phyloP scores from a whole-genome alignment of 2,888 invertebrate species.

The Steromphala cineraria region DNA sequence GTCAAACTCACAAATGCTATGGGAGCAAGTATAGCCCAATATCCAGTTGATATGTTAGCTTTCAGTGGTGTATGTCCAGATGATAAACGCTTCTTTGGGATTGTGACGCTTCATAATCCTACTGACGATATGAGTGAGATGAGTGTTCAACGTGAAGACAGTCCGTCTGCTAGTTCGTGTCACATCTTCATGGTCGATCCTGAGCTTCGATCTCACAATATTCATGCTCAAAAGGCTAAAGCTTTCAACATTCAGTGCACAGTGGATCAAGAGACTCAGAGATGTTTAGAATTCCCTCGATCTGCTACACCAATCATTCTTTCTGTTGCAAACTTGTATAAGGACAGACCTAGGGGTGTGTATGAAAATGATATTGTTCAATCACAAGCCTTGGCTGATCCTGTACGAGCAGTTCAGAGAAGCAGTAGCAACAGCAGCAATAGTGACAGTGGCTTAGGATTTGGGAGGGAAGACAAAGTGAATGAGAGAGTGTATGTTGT shows the following conservation, averaged over 20 bases:
- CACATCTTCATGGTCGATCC: conserved; percentile 96
- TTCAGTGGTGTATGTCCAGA: conserved; percentile 94
- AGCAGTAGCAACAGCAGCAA: conserved; percentile 88
- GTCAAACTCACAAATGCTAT: conserved; percentile 85
- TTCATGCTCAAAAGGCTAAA: conserved; percentile 87
- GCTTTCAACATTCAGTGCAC: conserved; percentile 88
- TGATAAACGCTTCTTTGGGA: conserved; percentile 92
- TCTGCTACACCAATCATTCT: conserved; percentile 83
- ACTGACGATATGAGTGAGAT: conserved; percentile 52
- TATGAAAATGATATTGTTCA: conserved; percentile 65
- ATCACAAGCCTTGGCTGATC: conserved; percentile 66
- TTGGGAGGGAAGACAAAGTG: conserved; percentile 76
- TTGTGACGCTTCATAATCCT: conserved; percentile 82
- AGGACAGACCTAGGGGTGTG: conserved; percentile 58
- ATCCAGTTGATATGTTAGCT: conserved; percentile 89
- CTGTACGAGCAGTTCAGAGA: conserved; percentile 44
- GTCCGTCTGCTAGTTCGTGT: conserved; percentile 81
- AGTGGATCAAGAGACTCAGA: conserved; percentile 75
- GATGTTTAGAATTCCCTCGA: conserved; percentile 91
- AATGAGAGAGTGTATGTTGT: conserved; percentile 40
- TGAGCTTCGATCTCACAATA: conserved; percentile 87
- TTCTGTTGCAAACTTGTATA: conserved; percentile 79
- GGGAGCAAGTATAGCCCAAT: conserved; percentile 88
- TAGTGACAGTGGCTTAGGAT: conserved; percentile 96
- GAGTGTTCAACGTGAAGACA: conserved; percentile 57